Base-by-base conservation (phyloP, 2,888 invertebrate species). In the Acanthopleura granulata region DNA sequence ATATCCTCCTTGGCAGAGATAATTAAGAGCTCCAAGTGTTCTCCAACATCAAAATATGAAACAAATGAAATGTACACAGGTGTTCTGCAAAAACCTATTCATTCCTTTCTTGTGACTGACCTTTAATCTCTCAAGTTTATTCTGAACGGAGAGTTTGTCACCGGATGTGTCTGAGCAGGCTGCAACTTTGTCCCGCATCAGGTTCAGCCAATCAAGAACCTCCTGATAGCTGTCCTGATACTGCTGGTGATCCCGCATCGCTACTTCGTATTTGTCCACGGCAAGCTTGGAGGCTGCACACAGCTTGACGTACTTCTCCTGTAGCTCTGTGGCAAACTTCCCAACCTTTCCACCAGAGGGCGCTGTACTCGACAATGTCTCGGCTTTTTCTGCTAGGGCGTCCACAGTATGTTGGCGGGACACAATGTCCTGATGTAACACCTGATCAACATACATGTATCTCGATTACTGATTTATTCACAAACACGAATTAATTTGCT, bases 331-430 rank as follows among this genome's bases (percentile, higher is more conserved):
- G 0, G 88, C 87, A 81, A 84, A 86, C 72, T 86, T 84, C 72
- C 83, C 82, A 15, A 88, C 87, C 78, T 85, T 84, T 70, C 86
- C 82, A 22, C 83, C 80, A 0, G 86, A 83, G 0, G 85, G 80
- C 0, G 85, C 81, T n/a, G 73, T 22, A 40, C 84, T 83, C 18
- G 85, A 82, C 70, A 98, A 91, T 88, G 93, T 94, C 79, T 95
- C 94, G 0, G 94, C 94, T 84, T 95, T 95, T 83, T 95, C 94
- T 82, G 94, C 93, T 61, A 98, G 92, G 88, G 96, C 95, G 27
- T 94, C 93, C 61, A 97, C 93, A 80, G 96, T 95, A 88, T 96
- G 95, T 88, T 97, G 96, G 89, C 96, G 95, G 51, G 94, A 93
- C 74, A 94, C 93, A 9, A 96, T 94, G 84, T 97, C 97, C 89